phyloP scores from a whole-genome alignment of 37 sponge, comb jelly and placozoan genomes.

The Bolinopsis microptera region DNA sequence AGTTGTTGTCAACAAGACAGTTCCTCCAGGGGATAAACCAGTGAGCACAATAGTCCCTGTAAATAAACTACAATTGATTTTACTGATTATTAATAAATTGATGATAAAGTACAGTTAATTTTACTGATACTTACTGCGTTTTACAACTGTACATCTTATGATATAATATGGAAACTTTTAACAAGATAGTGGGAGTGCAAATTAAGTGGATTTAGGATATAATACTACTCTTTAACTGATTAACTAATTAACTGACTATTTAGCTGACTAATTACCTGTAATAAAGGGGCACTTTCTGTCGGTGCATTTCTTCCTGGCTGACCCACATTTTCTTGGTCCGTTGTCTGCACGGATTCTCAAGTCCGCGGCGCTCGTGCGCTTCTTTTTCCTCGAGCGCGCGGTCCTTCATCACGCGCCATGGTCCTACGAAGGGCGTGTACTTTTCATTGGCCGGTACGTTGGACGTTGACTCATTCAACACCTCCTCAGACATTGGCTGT shows the following conservation, averaged over 20 bases:
- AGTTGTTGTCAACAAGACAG: conserved; percentile 20
- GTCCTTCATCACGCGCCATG: background rate
- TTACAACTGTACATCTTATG: too few species aligned
- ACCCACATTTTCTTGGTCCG: conserved; percentile 61
- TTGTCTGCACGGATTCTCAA: conserved; percentile 47
- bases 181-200: too few species aligned
- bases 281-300: conserved; percentile 49
- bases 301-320: conserved; percentile 36
- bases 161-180: too few species aligned
- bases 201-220: too few species aligned
- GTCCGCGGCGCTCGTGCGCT: background rate
- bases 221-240: too few species aligned
- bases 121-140: too few species aligned
- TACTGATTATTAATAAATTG: too few species aligned
- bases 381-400: background rate
- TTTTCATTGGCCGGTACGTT: background rate
- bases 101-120: too few species aligned
- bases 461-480: background rate
- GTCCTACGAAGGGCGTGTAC: background rate
- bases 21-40: conserved; percentile 65
- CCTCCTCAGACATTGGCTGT: background rate
- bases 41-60: conserved; percentile 62
- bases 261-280: conserved; percentile 48
- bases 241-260: too few species aligned
- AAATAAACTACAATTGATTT: too few species aligned